A percentile compares a stretch with the other conserved stretches of the same genome.
phyloP scores from a whole-genome alignment of 2,888 invertebrate species.

The Beris chalybata region DNA sequence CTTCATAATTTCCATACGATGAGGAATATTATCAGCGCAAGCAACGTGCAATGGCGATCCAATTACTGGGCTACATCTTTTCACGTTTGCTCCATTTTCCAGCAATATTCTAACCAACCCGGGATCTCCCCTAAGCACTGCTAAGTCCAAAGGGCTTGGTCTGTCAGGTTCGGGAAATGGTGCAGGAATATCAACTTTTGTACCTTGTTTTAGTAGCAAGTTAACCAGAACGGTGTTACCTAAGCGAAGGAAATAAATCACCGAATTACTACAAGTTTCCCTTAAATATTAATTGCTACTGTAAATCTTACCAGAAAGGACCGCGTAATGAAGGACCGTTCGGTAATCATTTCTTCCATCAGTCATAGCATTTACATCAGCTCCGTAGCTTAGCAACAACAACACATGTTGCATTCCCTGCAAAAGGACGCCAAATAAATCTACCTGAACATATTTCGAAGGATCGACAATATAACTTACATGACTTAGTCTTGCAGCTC shows the following conservation, averaged over 20 bases:
- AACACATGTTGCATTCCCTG: slow-evolving; percentile 76
- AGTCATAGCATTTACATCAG: slow-evolving; percentile 83
- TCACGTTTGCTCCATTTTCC: slow-evolving; percentile 73
- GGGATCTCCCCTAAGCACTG: slow-evolving; percentile 80
- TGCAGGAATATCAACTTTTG: slow-evolving; percentile 67
- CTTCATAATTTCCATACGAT: slow-evolving; percentile 65
- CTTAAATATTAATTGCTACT: not conserved
- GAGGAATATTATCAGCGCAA: slow-evolving; percentile 75
- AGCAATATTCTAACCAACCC: slow-evolving; percentile 71
- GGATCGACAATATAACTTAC: slow-evolving; percentile 55
- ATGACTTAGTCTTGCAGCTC: slow-evolving; percentile 78
- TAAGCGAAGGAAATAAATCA: slow-evolving; percentile 39
- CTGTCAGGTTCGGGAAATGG: slow-evolving; percentile 63
- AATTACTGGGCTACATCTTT: slow-evolving; percentile 77
- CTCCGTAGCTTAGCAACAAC: slow-evolving; percentile 76
- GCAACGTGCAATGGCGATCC: slow-evolving; percentile 82
- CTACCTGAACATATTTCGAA: no score
- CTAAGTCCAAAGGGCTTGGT: slow-evolving; percentile 81
- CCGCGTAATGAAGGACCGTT: slow-evolving; percentile 87
- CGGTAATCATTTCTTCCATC: slow-evolving; percentile 85
- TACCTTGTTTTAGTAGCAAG: slow-evolving; percentile 80
- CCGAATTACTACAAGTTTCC: no score
- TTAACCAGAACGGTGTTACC: slow-evolving; percentile 73
- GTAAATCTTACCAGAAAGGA: slow-evolving; percentile 68
- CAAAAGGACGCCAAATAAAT: slow-evolving; percentile 39